Evolutionary conservation across 92 coral and sea anemone genomes (phyloP).

Genomic region (Epizoanthus rinbou): DNA sequence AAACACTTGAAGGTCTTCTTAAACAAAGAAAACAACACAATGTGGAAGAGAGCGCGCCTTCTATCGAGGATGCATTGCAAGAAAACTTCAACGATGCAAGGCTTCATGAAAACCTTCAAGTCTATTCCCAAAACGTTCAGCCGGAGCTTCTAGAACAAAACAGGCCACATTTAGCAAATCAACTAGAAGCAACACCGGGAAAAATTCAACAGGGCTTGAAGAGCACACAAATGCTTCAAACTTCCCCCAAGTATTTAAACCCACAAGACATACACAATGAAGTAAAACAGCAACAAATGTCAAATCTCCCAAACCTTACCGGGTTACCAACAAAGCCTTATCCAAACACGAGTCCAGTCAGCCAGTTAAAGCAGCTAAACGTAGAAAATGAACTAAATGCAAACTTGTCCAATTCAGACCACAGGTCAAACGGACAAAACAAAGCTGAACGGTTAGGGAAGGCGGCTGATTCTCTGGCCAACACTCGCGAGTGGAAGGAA

Average conservation of each 20-base stretch:
- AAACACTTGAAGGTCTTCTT: constrained; percentile 28
- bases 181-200: neutral
- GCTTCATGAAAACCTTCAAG: constrained; percentile 27
- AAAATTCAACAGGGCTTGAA: constrained; percentile 11
- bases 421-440: neutral
- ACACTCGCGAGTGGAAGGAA: constrained; percentile 5
- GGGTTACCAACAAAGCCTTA: constrained; percentile 1
- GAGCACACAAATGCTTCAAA: neutral
- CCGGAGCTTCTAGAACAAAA: constrained; percentile 1
- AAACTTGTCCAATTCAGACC: neutral
- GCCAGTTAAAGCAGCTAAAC: constrained; percentile 27
- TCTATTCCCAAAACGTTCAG: constrained; percentile 17
- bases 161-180: neutral
- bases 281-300: neutral
- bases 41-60: neutral
- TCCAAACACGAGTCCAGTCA: neutral
- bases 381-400: constrained; percentile 9
- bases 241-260: neutral
- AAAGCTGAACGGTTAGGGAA: neutral
- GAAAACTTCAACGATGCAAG: constrained; percentile 34
- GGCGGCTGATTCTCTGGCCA: neutral
- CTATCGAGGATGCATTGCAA: constrained; percentile 2
- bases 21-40: constrained; percentile 28
- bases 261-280: neutral
- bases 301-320: neutral